phyloP scores from a whole-genome alignment of 2,113 vertebrate genomes.

The Phylloscopus trochiloides region DNA sequence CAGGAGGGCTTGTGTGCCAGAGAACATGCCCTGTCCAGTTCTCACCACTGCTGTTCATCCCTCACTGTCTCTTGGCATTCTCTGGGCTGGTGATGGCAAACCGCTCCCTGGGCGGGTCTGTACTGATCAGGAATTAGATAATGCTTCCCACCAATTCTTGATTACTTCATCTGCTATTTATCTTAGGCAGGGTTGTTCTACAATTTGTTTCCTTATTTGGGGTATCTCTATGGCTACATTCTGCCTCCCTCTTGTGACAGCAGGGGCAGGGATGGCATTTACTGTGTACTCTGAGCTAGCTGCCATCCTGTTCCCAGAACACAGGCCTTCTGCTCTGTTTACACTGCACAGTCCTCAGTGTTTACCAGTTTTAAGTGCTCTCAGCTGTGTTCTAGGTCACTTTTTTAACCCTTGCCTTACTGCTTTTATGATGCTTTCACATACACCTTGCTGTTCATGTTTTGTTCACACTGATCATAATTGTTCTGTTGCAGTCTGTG shows the following conservation, averaged over 20 bases:
- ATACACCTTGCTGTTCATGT: not conserved
- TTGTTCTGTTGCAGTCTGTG: not conserved
- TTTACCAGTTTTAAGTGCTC: not conserved
- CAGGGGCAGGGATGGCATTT: not conserved
- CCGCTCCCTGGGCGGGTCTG: not conserved
- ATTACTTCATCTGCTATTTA: not conserved
- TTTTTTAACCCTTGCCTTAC: not conserved
- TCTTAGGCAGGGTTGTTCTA: not conserved
- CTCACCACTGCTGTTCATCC: rapidly evolving
- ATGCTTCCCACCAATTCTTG: not conserved
- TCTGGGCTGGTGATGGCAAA: not conserved
- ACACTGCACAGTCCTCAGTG: not conserved
- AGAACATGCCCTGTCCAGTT: rapidly evolving
- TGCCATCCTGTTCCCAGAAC: not conserved
- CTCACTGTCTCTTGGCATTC: rapidly evolving
- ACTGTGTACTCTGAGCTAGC: not conserved
- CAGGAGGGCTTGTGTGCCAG: not conserved
- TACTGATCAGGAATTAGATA: not conserved
- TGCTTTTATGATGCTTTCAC: not conserved
- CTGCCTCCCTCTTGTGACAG: not conserved
- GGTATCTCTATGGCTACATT: not conserved
- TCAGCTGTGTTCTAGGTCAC: not conserved
- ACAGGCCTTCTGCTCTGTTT: not conserved
- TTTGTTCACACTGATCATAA: not conserved
- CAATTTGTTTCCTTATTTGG: not conserved